Conservation (phyloP, 2,113 vertebrate species). For the Lepidothrix coronata region DNA sequence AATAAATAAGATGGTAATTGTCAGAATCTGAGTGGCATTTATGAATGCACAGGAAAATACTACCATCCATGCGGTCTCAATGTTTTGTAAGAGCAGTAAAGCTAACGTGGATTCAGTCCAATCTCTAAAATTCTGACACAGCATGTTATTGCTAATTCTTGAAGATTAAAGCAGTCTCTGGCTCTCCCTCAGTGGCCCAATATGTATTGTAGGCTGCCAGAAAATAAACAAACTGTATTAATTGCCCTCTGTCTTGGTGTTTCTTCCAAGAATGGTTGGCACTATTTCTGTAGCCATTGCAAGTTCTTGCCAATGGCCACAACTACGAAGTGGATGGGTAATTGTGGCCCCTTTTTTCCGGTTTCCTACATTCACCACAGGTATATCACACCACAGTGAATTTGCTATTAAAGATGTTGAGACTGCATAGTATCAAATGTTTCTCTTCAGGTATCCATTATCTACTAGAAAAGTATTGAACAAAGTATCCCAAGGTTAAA, state of each 20-base stretch:
- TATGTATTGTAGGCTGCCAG: background rate
- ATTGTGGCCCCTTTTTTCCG: background rate
- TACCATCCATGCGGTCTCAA: background rate
- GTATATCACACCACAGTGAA: background rate
- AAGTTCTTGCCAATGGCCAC: background rate
- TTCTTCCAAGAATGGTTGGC: constrained; percentile 39
- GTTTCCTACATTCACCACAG: background rate
- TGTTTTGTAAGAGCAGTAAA: background rate
- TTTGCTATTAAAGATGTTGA: background rate
- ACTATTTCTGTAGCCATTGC: background rate
- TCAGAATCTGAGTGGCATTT: background rate
- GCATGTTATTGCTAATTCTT: constrained; percentile 32
- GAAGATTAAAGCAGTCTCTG: constrained; percentile 17
- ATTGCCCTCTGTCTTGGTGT: constrained; percentile 23
- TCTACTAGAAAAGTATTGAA: background rate
- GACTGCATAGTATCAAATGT: background rate
- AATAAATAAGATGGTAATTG: background rate
- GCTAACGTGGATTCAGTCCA: background rate
- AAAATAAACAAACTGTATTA: constrained; percentile 27
- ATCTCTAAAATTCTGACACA: constrained; percentile 6
- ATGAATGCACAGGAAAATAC: background rate
- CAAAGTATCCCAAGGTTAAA: background rate
- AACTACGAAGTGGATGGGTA: background rate
- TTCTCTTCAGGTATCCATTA: background rate
- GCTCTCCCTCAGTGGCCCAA: background rate